These are phyloP conservation scores for Nebria salina DNA, from an alignment of 2,888 invertebrate genomes.

Conservation along the genomic window DNA sequence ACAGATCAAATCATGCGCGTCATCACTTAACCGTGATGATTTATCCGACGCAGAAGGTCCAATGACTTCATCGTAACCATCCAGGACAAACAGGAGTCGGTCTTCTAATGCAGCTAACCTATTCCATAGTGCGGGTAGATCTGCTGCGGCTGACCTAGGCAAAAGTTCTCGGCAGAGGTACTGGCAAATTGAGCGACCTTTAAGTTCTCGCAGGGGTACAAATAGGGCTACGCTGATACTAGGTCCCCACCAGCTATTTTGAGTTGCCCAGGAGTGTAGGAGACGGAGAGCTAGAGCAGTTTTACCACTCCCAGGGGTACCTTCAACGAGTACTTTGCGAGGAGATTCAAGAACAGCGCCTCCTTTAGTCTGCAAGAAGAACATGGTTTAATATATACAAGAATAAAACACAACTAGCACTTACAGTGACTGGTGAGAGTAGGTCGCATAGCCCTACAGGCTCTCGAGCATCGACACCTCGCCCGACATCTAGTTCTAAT, in stretches of 20 bases:
- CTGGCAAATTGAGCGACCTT: conserved; percentile 56
- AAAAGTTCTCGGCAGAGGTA: conserved; percentile 59
- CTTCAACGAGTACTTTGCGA: conserved; percentile 65
- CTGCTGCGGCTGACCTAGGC: conserved; percentile 59
- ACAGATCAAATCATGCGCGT: conserved; percentile 65
- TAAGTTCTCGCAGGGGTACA: conserved; percentile 65
- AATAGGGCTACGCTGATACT: conserved; percentile 65
- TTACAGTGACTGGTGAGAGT: conserved; percentile 64
- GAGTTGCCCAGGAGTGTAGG: conserved; percentile 67
- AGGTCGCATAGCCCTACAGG: conserved; percentile 61
- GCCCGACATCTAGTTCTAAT: conserved; percentile 58
- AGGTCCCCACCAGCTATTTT: conserved; percentile 60
- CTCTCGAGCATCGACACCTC: conserved; percentile 57
- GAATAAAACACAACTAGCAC: conserved; percentile 22
- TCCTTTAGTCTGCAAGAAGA: conserved; percentile 61
- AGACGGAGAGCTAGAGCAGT: conserved; percentile 65
- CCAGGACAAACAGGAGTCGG: conserved; percentile 65
- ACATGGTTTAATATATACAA: conserved; percentile 3
- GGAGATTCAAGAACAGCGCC: conserved; percentile 64
- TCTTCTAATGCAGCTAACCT: conserved; percentile 63
- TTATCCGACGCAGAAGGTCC: conserved; percentile 48
- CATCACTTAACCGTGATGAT: conserved; percentile 53
- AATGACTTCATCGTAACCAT: conserved; percentile 65
- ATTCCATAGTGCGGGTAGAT: conserved; percentile 61
- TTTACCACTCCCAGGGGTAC: conserved; percentile 66